Evolutionary conservation across 2,113 vertebrate species (phyloP).

Genomic region (Laticauda laticaudata): DNA sequence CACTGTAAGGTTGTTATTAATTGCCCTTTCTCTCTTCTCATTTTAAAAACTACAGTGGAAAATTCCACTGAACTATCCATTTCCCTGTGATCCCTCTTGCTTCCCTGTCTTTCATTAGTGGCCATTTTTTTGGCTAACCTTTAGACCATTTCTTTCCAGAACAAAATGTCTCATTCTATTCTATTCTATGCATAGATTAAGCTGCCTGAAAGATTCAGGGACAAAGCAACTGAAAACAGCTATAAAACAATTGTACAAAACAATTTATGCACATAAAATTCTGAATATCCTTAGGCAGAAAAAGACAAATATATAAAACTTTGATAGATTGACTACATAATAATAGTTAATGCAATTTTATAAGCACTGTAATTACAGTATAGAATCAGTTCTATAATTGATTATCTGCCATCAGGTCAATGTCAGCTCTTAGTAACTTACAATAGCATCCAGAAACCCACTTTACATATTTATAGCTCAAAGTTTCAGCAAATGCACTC

Average conservation of each 20-base stretch:
- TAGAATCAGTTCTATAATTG: not conserved
- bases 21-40: not conserved
- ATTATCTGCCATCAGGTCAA: not conserved
- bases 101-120: not conserved
- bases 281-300: not conserved
- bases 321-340: not conserved
- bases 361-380: not conserved
- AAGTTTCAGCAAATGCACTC: not conserved
- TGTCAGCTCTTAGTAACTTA: not conserved
- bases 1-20: not conserved
- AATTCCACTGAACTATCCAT: not conserved
- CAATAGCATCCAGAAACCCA: not conserved
- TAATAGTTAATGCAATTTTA: not conserved
- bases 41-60: not conserved
- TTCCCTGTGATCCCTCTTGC: not conserved
- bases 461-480: not conserved
- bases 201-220: not conserved
- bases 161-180: not conserved
- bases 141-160: not conserved
- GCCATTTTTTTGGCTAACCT: not conserved
- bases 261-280: not conserved
- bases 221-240: not conserved
- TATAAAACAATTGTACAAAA: not conserved
- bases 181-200: not conserved
- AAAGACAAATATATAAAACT: not conserved